Percentiles rank a stretch among this genome's conserved stretches.
Evolutionary conservation across 1,140 invertebrate species (phyloP).

Genomic region (Hermetia illucens): DNA sequence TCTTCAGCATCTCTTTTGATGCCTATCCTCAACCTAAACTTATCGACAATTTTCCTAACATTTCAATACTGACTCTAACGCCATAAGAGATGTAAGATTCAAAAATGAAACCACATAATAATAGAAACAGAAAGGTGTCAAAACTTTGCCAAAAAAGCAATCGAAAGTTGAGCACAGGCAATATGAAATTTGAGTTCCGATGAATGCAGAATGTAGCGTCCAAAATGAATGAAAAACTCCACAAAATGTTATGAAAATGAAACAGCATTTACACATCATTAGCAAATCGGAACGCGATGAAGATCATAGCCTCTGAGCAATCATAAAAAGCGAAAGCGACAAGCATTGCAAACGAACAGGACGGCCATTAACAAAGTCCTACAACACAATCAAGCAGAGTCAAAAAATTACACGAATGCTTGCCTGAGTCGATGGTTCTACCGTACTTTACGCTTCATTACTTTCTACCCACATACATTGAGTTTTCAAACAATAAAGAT

Average conservation of each 20-base stretch:
- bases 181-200: not conserved
- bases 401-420: not conserved
- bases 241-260: not conserved
- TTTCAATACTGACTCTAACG: not conserved
- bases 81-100: not conserved
- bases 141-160: not conserved
- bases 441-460: too few species aligned
- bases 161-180: not conserved
- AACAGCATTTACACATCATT: not conserved
- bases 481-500: too few species aligned
- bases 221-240: constrained; percentile 11
- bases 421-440: not conserved
- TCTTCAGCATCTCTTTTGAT: not conserved
- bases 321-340: too few species aligned
- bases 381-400: not conserved
- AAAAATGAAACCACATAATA: not conserved
- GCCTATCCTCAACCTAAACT: not conserved
- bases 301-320: too few species aligned
- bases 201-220: not conserved
- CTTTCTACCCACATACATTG: too few species aligned
- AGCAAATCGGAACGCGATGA: too few species aligned
- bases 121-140: not conserved
- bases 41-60: not conserved
- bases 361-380: not conserved
- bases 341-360: too few species aligned